Base-by-base conservation (phyloP, 1,140 invertebrate genomes). In the Nylanderia fulva region DNA sequence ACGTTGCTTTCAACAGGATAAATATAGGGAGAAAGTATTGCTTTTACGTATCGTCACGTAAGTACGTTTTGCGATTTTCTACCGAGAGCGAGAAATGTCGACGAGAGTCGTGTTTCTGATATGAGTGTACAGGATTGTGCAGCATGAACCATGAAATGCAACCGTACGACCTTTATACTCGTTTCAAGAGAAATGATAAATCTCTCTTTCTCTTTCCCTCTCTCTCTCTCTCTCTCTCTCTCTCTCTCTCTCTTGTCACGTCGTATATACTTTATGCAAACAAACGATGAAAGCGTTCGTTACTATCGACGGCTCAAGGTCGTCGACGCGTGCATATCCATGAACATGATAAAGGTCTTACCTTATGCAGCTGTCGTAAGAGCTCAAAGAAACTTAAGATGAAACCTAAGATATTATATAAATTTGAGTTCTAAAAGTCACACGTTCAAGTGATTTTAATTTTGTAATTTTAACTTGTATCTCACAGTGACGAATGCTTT, bases 141-240 rank as follows among this genome's bases (percentile, higher is more conserved):
- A 58, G 45, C 33, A 58, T 42, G 74, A 56, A 68, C 68, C 75
- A 75, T 88, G 82, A 88, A 88, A 88, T 88, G 68, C 68, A 82
- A 52, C 60, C 74, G 54, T 79, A 80, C 63, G 13, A 84, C 42
- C 54, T 45, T 69, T 54, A 68, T 85, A 80, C 45, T 79, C 71
- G 45, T 75, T 79, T 54, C 71, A 66, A 29, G n/a, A 56, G 48
- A 80, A 61, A 69, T 68, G 42, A 80, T 69, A 85, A 58, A 85
- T 87, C 58, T 80, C 66, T 48, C 45, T 48, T 4, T 48, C 15
- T 48, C 13, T 48, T 48, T 48, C 45, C 18, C 15, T 15, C 0
- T 18, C 45, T 48, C 15, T 48, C 39, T 33, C 58, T 80, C 66
- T 48, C 45, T 48, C 15, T 48, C 15, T 48, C 13, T 48, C 18